Evolutionary conservation across 2,113 vertebrate genomes (phyloP), one percentile per base, ranked within the genome.

Genomic region (Mesoclemmys tuberculata): DNA sequence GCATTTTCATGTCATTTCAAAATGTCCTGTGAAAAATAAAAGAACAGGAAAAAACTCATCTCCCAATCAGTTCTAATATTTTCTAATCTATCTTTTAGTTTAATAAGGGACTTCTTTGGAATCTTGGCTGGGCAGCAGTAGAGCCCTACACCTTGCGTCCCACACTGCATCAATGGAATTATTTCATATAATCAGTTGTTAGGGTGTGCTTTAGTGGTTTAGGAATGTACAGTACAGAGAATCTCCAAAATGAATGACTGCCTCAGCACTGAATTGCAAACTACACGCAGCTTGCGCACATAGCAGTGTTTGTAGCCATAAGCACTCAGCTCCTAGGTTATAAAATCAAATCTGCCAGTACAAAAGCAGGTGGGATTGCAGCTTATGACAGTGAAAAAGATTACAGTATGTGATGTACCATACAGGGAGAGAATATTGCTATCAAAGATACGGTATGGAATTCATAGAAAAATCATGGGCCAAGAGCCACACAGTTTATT

Each of bases 51-150:
- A 92, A 31, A 77, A 4, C 19, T 49, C 2, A 6, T 56, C 84
- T 56, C 44, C 48, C 48, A 56, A 74, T 22, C 26, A 84, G 27
- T 38, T 90, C 87, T 88, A 27, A 29, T 58, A 85, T 18, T 44
- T 80, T 75, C n/a, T 58, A 16, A 38, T 84, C 89, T 86, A 78
- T 85, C 29, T 58, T 61, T 31, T 61, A 61, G 58, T 61, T 31
- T 14, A 61, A 61, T 31, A 61, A 31, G 58, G 58, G 77, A 11
- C 18, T 83, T 85, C 80, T 80, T 85, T 83, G 58, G 80, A 75
- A 85, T 84, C 31, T 24, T 93, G 27, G 64, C 41, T 86, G 87
- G 95, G 58, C 56, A 96, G 84, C 44, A 97, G 41, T 90, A 41
- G 83, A 68, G 27, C 29, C 58, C 12, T 85, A 95, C 92, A 90